Evolutionary conservation across 2,113 vertebrate species (phyloP), one percentile per base, ranked within the genome.

Genomic region (Geococcyx californianus): DNA sequence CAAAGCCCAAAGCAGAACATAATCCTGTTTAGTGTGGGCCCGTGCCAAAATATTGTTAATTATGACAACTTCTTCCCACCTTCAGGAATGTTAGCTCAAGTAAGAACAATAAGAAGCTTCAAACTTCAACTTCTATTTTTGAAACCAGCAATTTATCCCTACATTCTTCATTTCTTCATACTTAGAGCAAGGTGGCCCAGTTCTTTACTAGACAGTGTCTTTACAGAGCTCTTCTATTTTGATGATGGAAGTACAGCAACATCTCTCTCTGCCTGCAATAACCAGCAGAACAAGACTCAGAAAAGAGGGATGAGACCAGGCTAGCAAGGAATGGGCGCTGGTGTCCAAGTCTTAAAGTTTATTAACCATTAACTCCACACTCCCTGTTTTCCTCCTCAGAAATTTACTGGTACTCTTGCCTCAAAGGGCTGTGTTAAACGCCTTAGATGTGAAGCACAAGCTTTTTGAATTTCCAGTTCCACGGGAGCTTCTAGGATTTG

Each of bases 1-100:
- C 3, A 62, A n/a, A 15, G 18, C 58, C 62, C 8, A 20, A 36
- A 73, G 47, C 47, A 60, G 29, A 72, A 21, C 28, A 29, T 8
- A 9, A 33, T 40, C 20, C 23, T 69, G 31, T 52, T 52, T 68
- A 20, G 17, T 28, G 40, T 31, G 59, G 49, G 31, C 19, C 66
- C 14, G 9, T 54, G 24, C 23, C 17, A 23, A 40, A 11, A 49
- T 4, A n/a, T 14, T 3, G 7, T 21, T 1, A 3, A 4, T 34
- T 20, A 28, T 19, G 28, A 21, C 12, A 66, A 36, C 12, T 55
- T n/a, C 40, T 55, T 31, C 64, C 28, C 33, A 49, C 24, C 45
- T 63, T 29, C 80, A 38, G 38, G 38, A 49, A 51, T 10, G 13
- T 9, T 52, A 62, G 47, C 68, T 63, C 47, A 58, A 36, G 47